Evolutionary conservation across 2,797 vertebrate species (phyloP).

Genomic region (Setipinna tenuifilis): DNA sequence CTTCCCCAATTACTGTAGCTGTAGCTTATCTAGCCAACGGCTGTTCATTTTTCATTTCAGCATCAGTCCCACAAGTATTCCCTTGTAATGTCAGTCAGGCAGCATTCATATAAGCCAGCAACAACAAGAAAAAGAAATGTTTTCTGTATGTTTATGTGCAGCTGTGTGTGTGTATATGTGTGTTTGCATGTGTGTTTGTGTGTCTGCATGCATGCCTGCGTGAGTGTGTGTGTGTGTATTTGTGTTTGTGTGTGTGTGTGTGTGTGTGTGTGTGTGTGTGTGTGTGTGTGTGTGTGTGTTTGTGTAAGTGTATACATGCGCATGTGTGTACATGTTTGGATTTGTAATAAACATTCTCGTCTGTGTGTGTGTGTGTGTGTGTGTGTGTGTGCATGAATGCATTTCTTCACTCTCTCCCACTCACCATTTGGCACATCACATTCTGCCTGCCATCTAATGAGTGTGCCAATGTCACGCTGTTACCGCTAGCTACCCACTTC

Average conservation of each 20-base stretch:
- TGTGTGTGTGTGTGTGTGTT: slow-evolving; percentile 24
- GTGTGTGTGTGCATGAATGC: neutral
- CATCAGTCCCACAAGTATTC: slow-evolving; percentile 63
- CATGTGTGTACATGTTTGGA: neutral
- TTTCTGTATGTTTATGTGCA: slow-evolving; percentile 16
- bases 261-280: neutral
- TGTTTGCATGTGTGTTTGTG: slow-evolving; percentile 28
- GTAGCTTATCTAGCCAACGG: slow-evolving; percentile 57
- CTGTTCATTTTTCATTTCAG: slow-evolving; percentile 53
- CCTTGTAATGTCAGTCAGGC: slow-evolving; percentile 63
- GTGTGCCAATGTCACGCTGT: slow-evolving; percentile 31
- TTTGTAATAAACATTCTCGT: neutral
- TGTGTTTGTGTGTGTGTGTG: no score
- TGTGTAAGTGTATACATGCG: neutral
- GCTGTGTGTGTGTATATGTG: slow-evolving; percentile 25
- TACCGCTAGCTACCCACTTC: neutral
- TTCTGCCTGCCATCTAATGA: slow-evolving; percentile 73
- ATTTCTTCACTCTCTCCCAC: slow-evolving; percentile 26
- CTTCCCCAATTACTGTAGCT: slow-evolving; percentile 62
- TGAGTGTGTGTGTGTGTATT: no score
- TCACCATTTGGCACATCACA: slow-evolving; percentile 60
- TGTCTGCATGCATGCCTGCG: no score
- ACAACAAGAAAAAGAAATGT: slow-evolving; percentile 60
- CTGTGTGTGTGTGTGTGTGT: neutral
- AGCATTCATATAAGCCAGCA: slow-evolving; percentile 64